Percentiles rank a stretch among this genome's conserved stretches.
These are phyloP conservation scores for Porites lutea DNA, from an alignment of 64 coral and sea anemone species.

Conservation along the genomic window DNA sequence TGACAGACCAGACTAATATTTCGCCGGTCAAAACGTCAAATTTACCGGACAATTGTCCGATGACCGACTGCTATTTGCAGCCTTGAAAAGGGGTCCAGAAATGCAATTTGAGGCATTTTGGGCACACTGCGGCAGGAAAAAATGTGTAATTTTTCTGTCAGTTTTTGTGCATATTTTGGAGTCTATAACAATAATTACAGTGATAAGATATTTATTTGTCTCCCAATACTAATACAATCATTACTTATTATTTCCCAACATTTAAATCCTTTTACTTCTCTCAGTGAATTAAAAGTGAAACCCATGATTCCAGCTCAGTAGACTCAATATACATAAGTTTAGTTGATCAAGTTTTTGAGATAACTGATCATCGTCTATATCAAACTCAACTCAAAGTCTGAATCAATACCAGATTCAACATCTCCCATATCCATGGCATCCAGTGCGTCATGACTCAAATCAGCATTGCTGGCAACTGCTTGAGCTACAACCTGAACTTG, in stretches of 20 bases:
- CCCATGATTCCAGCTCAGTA: neutral
- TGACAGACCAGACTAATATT: too few species aligned
- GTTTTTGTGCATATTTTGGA: slow-evolving; percentile 51
- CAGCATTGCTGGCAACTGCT: slow-evolving; percentile 37
- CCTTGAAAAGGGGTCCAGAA: slow-evolving; percentile 5
- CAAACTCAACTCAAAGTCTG: slow-evolving; percentile 60
- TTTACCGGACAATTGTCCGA: too few species aligned
- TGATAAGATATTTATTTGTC: slow-evolving; percentile 45
- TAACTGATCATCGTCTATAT: slow-evolving; percentile 44
- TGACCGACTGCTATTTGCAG: too few species aligned
- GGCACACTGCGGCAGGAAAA: slow-evolving; percentile 24
- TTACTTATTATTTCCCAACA: slow-evolving; percentile 33
- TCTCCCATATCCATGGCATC: slow-evolving; percentile 47
- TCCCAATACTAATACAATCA: slow-evolving; percentile 44
- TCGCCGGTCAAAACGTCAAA: too few species aligned
- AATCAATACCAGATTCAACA: slow-evolving; percentile 43
- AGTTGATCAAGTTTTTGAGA: slow-evolving; percentile 46
- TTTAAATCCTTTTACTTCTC: slow-evolving; percentile 50
- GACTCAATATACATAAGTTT: slow-evolving; percentile 33
- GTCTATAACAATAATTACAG: slow-evolving; percentile 36
- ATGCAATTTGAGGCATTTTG: slow-evolving; percentile 47
- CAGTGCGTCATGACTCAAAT: slow-evolving; percentile 37
- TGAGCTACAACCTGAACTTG: slow-evolving; percentile 40
- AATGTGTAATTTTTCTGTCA: slow-evolving; percentile 32
- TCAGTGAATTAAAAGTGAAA: slow-evolving; percentile 52